Evolutionary conservation across 2,113 vertebrate genomes (phyloP).

Genomic region (Trichechus manatus): DNA sequence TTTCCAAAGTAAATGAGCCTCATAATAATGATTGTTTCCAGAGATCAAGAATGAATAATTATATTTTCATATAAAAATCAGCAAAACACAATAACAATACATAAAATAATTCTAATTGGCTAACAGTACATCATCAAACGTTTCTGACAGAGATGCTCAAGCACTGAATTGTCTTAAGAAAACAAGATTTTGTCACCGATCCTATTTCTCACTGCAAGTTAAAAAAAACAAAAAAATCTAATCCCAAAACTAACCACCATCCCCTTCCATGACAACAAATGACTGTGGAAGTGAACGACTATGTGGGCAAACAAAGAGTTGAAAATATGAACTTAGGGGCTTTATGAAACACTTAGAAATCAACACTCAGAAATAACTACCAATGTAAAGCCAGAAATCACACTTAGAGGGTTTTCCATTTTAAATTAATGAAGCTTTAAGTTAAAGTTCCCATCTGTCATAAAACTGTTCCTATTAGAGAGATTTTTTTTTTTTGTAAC

Average conservation of each 20-base stretch:
- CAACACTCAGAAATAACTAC: not conserved
- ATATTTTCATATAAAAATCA: conserved; percentile 85
- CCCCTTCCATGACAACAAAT: conserved; percentile 11
- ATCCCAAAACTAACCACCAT: conserved; percentile 45
- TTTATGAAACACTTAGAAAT: conserved; percentile 19
- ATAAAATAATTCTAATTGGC: conserved; percentile 84
- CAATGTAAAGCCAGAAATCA: not conserved
- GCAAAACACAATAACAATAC: conserved; percentile 83
- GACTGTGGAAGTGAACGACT: conserved; percentile 13
- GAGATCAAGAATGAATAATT: conserved; percentile 85
- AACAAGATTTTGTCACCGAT: conserved; percentile 82
- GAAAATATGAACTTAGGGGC: not conserved
- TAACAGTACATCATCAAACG: conserved; percentile 80
- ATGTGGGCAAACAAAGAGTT: conserved; percentile 18
- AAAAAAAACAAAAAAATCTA: conserved; percentile 65
- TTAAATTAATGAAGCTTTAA: conserved; percentile 37
- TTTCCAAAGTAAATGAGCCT: conserved; percentile 88
- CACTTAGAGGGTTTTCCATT: not conserved
- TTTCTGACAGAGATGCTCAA: conserved; percentile 87
- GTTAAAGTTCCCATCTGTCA: conserved; percentile 34
- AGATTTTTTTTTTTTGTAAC: conserved; percentile 81
- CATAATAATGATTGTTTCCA: conserved; percentile 87
- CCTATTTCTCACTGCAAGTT: conserved; percentile 73
- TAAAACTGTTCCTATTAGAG: conserved; percentile 48
- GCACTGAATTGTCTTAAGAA: conserved; percentile 83